Evolutionary conservation across 1,140 invertebrate species (phyloP).

Genomic region (Drosophila ogumai): DNA sequence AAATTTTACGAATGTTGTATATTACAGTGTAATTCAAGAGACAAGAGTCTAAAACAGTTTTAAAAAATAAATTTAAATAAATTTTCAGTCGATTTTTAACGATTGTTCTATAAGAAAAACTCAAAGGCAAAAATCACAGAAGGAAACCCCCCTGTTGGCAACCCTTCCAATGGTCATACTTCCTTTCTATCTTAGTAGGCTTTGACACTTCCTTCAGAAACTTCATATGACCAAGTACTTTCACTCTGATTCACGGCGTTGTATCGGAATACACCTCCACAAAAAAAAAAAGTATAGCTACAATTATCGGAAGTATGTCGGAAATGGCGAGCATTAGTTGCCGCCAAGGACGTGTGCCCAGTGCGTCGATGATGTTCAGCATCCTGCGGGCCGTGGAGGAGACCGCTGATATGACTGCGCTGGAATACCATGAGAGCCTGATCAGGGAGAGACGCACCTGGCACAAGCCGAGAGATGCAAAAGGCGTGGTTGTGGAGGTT

Average conservation of each 20-base stretch:
- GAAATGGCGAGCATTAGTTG: neutral
- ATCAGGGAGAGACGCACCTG: conserved; percentile 43
- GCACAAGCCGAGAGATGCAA: neutral
- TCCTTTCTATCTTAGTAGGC: neutral
- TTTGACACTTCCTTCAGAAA: neutral
- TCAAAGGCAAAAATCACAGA: too few relatives aligned
- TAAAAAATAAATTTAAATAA: neutral
- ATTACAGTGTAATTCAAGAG: neutral
- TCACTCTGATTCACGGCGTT: neutral
- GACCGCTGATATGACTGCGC: conserved; percentile 13
- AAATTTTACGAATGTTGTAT: neutral
- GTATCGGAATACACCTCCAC: neutral
- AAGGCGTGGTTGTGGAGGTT: neutral
- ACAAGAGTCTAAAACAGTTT: neutral
- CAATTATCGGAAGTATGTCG: neutral
- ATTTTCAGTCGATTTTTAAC: neutral
- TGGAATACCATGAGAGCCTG: conserved; percentile 45
- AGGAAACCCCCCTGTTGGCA: neutral
- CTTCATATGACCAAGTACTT: neutral
- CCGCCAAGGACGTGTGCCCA: conserved; percentile 2
- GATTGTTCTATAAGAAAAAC: neutral
- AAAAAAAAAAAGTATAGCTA: neutral
- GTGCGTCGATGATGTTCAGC: neutral
- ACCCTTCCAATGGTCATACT: neutral
- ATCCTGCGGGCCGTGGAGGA: neutral